A percentile compares a stretch with the other conserved stretches of the same genome.
Evolutionary conservation across 2,888 invertebrate genomes (phyloP).

Genomic region (Megaustenia siamemsis): DNA sequence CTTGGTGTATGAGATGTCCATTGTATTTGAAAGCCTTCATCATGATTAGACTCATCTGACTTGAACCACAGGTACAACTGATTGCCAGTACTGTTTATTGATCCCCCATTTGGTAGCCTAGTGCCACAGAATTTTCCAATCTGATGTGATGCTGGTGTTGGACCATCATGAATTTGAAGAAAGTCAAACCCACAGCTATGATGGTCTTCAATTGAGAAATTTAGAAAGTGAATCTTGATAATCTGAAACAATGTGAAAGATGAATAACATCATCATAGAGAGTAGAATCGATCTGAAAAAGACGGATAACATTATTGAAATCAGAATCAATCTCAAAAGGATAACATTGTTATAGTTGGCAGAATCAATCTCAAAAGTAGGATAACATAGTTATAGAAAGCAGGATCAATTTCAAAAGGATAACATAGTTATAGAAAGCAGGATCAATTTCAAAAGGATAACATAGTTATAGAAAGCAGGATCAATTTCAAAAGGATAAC

Average conservation of each 20-base stretch:
- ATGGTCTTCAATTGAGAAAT: conserved; percentile 86
- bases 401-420: too few species aligned
- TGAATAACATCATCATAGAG: not conserved
- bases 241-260: conserved; percentile 82
- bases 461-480: too few species aligned
- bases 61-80: conserved; percentile 89
- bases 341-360: too few species aligned
- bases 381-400: too few species aligned
- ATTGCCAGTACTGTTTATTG: conserved; percentile 89
- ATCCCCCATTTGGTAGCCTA: conserved; percentile 85
- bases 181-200: conserved; percentile 80
- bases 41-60: conserved; percentile 85
- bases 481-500: too few species aligned
- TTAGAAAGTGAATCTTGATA: conserved; percentile 88
- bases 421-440: too few species aligned
- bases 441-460: too few species aligned
- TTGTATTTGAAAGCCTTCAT: conserved; percentile 87
- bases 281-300: too few species aligned
- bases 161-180: conserved; percentile 91
- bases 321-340: too few species aligned
- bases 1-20: conserved; percentile 86
- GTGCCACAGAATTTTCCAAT: conserved; percentile 89
- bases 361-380: too few species aligned
- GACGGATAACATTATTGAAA: too few species aligned
- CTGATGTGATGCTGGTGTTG: conserved; percentile 85